Evolutionary conservation across 1,140 invertebrate genomes (phyloP).

Genomic region (Linepithema humile): DNA sequence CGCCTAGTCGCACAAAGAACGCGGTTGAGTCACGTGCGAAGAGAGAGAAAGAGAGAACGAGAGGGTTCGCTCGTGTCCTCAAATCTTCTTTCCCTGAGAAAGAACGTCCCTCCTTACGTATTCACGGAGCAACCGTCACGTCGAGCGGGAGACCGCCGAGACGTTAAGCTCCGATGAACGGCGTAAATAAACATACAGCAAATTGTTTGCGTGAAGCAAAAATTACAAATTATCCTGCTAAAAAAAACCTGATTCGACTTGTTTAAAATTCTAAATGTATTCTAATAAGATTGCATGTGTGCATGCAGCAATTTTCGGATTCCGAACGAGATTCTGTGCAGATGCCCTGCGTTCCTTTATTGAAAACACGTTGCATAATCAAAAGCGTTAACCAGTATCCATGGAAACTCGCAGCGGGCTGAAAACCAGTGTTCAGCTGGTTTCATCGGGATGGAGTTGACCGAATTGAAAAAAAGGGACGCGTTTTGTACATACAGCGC

Average conservation of each 20-base stretch:
- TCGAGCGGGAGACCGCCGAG: conserved; percentile 16
- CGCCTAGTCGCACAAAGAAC: conserved; percentile 55
- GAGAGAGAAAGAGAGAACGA: too few relatives aligned
- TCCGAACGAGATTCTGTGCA: conserved; percentile 7
- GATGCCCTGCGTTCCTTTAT: not conserved
- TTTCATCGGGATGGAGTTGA: conserved; percentile 67
- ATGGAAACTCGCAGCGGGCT: not conserved
- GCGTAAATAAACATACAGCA: conserved; percentile 41
- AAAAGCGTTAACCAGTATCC: conserved; percentile 19
- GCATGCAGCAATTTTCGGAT: conserved; percentile 25
- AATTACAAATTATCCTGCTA: not conserved
- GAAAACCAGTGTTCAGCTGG: conserved; percentile 69
- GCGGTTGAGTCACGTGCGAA: conserved; percentile 63
- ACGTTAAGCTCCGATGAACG: conserved; percentile 56
- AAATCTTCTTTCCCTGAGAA: conserved; percentile 12
- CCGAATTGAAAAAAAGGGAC: conserved; percentile 70
- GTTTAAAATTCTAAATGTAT: not conserved
- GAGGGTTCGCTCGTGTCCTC: conserved; percentile 3
- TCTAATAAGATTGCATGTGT: not conserved
- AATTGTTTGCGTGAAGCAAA: not conserved
- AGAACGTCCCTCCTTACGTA: conserved; percentile 52
- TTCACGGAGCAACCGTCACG: conserved; percentile 42
- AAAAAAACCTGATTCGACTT: not conserved
- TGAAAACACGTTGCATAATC: conserved; percentile 21
- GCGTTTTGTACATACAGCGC: conserved; percentile 48